Evolutionary conservation across 2,888 invertebrate genomes (phyloP).

Genomic region (Lobophora halterata): DNA sequence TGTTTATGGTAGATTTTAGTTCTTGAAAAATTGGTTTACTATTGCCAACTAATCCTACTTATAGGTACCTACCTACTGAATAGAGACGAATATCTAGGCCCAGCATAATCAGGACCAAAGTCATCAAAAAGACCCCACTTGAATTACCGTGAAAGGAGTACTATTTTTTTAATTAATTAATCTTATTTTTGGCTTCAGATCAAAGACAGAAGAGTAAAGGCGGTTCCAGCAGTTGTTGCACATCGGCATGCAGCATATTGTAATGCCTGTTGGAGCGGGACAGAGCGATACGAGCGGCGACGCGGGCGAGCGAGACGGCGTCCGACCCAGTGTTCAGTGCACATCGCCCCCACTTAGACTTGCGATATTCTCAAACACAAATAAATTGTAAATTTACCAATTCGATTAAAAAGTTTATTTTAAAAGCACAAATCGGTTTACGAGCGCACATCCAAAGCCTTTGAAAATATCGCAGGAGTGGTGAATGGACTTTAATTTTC

Average conservation of each 20-base stretch:
- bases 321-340: conserved; percentile 66
- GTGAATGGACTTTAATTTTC: conserved; percentile 26
- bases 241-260: conserved; percentile 95
- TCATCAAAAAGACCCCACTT: no score
- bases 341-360: conserved; percentile 50
- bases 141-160: no score
- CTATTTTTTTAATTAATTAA: no score
- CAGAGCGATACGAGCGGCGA: conserved; percentile 43
- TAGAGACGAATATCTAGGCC: no score
- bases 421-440: conserved; percentile 35
- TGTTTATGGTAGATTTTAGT: no score
- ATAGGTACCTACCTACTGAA: no score
- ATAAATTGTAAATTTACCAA: conserved; percentile 42
- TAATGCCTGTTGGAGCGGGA: conserved; percentile 77
- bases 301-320: conserved; percentile 46
- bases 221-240: conserved; percentile 96
- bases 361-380: conserved; percentile 62
- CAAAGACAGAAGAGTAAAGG: conserved; percentile 98
- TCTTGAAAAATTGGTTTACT: no score
- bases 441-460: conserved; percentile 52
- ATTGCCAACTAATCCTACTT: no score
- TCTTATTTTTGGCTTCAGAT: conserved; percentile 83
- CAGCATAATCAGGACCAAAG: no score
- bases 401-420: conserved; percentile 28
- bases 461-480: conserved; percentile 61